Evolutionary conservation across 2,797 vertebrate genomes (phyloP).

Genomic region (Ptychobarbus kaznakovi): DNA sequence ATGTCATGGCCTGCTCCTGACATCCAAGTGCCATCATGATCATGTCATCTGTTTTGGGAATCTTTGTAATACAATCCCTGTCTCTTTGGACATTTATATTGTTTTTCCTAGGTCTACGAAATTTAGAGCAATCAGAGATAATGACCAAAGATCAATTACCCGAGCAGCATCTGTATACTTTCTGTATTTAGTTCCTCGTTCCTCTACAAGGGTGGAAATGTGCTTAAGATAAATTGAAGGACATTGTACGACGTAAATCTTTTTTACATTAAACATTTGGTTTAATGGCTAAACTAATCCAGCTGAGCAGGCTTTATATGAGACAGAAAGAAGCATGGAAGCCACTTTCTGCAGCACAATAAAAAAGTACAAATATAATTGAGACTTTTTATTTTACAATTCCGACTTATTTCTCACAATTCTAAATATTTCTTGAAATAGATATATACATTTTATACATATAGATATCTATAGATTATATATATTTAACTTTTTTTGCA

Average conservation of each 20-base stretch:
- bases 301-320: background rate
- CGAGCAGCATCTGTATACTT: background rate
- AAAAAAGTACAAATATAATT: background rate
- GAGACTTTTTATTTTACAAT: background rate
- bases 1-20: slow-evolving; percentile 65
- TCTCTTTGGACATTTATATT: slow-evolving; percentile 22
- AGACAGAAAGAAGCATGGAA: background rate
- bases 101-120: background rate
- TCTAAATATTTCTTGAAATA: background rate
- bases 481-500: no score
- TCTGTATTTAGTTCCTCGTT: background rate
- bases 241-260: background rate
- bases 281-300: background rate
- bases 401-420: background rate
- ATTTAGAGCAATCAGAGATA: slow-evolving; percentile 16
- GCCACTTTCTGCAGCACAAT: background rate
- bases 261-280: background rate
- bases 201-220: background rate
- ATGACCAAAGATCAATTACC: background rate
- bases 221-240: background rate
- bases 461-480: no score
- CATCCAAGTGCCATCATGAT: slow-evolving; percentile 73
- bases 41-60: slow-evolving; percentile 72
- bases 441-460: no score
- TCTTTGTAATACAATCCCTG: slow-evolving; percentile 21